These are phyloP conservation scores for Protonemura montana DNA, from an alignment of 2,888 invertebrate species.

Conservation along the genomic window DNA sequence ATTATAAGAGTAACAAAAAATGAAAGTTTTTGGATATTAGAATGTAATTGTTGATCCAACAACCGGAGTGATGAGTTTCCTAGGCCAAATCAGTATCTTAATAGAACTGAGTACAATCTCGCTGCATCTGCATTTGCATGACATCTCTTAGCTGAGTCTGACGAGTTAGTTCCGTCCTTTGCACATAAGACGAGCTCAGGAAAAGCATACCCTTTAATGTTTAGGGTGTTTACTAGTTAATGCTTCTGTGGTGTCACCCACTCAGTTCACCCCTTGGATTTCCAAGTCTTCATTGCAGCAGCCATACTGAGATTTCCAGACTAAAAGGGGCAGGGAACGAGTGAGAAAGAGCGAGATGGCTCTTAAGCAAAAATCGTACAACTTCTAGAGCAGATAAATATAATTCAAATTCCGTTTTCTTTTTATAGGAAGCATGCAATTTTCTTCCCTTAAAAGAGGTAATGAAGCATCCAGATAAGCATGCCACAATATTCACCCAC, in stretches of 20 bases:
- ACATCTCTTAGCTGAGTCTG: background rate
- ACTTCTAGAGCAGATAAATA: background rate
- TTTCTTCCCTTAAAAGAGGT: background rate
- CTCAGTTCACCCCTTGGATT: conserved; percentile 1
- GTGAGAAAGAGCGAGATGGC: background rate
- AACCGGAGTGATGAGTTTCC: background rate
- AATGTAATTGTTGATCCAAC: background rate
- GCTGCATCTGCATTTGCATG: background rate
- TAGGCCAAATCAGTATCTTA: background rate
- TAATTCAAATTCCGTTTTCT: no score
- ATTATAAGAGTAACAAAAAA: background rate
- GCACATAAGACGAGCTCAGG: background rate
- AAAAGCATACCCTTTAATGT: background rate
- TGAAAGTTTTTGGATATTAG: background rate
- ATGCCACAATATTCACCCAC: no score
- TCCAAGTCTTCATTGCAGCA: background rate
- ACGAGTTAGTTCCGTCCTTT: background rate
- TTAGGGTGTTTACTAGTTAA: conserved; percentile 7
- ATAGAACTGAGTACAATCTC: background rate
- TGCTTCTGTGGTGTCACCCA: conserved; percentile 3
- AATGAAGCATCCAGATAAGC: background rate
- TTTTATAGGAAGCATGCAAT: background rate
- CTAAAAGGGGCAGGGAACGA: background rate
- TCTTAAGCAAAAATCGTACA: background rate
- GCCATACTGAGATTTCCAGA: background rate